phyloP scores from a whole-genome alignment of 23 tunicate species.

The Oikopleura dioica region DNA sequence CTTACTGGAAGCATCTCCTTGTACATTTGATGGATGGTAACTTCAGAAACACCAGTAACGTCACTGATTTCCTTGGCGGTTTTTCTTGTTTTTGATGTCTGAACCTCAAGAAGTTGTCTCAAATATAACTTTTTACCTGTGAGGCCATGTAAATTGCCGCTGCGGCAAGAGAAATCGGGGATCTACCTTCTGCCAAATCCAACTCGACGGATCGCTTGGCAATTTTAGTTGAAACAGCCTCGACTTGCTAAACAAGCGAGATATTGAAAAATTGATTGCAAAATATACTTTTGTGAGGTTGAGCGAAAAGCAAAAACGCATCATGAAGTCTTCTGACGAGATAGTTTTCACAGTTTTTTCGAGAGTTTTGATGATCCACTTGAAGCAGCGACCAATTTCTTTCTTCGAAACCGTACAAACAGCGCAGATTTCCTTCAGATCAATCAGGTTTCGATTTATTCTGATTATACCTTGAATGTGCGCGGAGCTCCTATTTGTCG shows the following conservation, averaged over 20 bases:
- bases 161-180: slow-evolving; percentile 91
- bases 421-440: slow-evolving; percentile 83
- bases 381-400: slow-evolving; percentile 80
- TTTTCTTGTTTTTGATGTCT: slow-evolving; percentile 24
- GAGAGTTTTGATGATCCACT: slow-evolving; percentile 58
- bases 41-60: slow-evolving; percentile 98
- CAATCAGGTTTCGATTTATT: too few relatives aligned
- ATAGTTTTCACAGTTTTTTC: slow-evolving; percentile 78
- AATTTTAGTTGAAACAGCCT: background rate
- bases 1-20: too few relatives aligned
- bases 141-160: slow-evolving; percentile 97
- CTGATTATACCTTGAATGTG: slow-evolving; percentile 90
- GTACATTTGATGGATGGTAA: slow-evolving; percentile 76
- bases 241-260: background rate
- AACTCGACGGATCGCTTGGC: slow-evolving; percentile 44
- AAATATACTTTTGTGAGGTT: too few relatives aligned
- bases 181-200: slow-evolving; percentile 58
- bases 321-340: slow-evolving; percentile 85
- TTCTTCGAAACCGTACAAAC: slow-evolving; percentile 69
- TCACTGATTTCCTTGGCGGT: slow-evolving; percentile 50
- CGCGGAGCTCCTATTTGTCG: slow-evolving; percentile 89
- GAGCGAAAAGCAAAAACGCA: slow-evolving; percentile 32
- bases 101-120: too few relatives aligned
- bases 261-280: too few relatives aligned
- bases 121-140: too few relatives aligned